phyloP scores from a whole-genome alignment of 2,113 vertebrate species.

The Eubucco bourcierii region DNA sequence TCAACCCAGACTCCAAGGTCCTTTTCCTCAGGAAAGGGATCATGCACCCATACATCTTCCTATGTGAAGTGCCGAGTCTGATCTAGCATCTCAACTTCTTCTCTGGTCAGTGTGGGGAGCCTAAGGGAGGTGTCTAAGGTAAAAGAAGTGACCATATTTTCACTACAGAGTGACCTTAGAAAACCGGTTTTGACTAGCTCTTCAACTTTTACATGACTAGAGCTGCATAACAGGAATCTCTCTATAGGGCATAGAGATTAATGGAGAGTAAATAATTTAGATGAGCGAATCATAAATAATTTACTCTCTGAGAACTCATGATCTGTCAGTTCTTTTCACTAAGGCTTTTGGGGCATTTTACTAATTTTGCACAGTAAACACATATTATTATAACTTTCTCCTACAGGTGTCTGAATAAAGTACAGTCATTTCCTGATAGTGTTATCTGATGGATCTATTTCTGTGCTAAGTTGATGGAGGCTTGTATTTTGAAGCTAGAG shows the following conservation, averaged over 20 bases:
- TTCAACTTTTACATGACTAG: background rate
- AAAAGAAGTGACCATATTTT: background rate
- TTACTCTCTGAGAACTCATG: background rate
- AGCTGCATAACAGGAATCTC: background rate
- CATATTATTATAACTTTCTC: background rate
- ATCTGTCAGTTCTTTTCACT: background rate
- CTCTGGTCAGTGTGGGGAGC: background rate
- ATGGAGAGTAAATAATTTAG: constrained; percentile 9
- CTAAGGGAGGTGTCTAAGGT: background rate
- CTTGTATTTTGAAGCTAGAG: background rate
- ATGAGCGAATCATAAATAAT: background rate
- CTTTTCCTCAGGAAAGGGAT: no score
- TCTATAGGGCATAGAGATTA: background rate
- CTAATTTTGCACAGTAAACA: background rate
- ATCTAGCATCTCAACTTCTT: background rate
- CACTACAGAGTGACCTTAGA: background rate
- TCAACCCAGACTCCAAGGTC: no score
- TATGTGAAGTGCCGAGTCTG: background rate
- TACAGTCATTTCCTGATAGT: background rate
- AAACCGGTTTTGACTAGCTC: background rate
- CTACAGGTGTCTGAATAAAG: background rate
- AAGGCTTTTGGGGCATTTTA: background rate
- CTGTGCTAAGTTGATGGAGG: background rate
- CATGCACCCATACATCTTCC: background rate
- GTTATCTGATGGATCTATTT: background rate